Evolutionary conservation across 2,888 invertebrate genomes (phyloP), one percentile per base, ranked within the genome.

Genomic region (Griposia aprilina): DNA sequence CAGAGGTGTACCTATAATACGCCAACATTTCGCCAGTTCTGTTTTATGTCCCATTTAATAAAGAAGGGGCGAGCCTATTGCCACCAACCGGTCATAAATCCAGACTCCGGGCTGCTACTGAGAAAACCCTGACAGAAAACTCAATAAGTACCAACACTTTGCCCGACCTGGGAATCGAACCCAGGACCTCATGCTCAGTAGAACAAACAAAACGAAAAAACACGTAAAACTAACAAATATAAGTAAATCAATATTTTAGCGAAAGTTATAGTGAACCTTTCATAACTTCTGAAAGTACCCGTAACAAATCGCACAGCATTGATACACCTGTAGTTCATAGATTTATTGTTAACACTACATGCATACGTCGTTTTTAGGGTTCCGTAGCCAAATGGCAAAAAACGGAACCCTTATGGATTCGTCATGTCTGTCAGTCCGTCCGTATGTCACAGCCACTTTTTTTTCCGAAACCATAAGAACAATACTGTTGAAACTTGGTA

Each of bases 261-360:
- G 36, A 41, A 45, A 48, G n/a, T 41, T 17, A 13, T 30, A 55
- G 4, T 45, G 11, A 59, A 41, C 26, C 23, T 50, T 65, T 45
- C 23, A 45, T 59, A 36, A 10, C 13, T 20, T 30, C 20, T 78
- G 13, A 57, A 67, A 45, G 41, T 52, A 57, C 30, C 15, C 62
- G 62, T 55, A 11, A 41, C 74, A 52, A 74, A 74, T 68, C 41
- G 62, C 72, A 52, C 1, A 55, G 50, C 62, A 59, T 36, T 60
- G 45, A 36, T 68, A 57, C 50, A 77, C 15, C 45, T 55, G 48
- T 45, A 65, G 15, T 52, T 74, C 48, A 36, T 60, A 50, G 73
- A 60, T 60, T 66, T 69, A 59, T 80, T 79, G 52, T 26, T 60
- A 78, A 60, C 52, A 67, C 11, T 26, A 26, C 17, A 30, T 50